phyloP scores from a whole-genome alignment of 2,888 invertebrate species.

The Hypercompe scribonia region DNA sequence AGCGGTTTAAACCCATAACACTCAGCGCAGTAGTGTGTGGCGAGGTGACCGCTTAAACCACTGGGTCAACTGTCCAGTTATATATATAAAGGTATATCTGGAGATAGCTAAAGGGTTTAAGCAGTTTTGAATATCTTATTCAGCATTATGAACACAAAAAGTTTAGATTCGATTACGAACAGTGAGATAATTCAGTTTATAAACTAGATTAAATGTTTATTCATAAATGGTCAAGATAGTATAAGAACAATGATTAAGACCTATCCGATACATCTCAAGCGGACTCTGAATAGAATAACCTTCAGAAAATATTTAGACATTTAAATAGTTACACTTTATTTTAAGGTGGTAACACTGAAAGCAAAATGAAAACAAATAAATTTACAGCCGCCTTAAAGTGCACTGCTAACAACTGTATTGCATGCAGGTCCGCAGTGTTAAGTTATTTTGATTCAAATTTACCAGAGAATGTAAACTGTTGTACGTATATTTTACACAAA shows the following conservation, averaged over 20 bases:
- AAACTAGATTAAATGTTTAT: background rate
- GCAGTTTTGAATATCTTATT: background rate
- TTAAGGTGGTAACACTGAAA: background rate
- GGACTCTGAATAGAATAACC: background rate
- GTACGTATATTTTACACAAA: background rate
- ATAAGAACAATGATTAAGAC: background rate
- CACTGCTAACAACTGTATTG: too few species aligned
- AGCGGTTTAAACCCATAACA: too few species aligned
- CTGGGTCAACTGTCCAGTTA: too few species aligned
- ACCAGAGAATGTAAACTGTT: background rate
- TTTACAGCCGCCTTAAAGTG: background rate
- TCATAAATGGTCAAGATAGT: background rate
- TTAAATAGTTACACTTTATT: background rate
- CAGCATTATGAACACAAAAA: background rate
- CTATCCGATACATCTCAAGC: background rate
- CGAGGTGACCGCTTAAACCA: too few species aligned
- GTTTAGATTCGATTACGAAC: background rate
- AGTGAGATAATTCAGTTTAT: background rate
- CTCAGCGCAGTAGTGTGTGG: too few species aligned
- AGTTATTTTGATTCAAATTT: background rate
- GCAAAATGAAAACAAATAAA: conserved; percentile 1
- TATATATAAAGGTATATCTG: background rate
- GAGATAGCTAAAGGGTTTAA: too few species aligned
- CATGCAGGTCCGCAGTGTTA: background rate
- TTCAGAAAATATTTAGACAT: background rate